These are phyloP conservation scores for Euphonia xanthogaster DNA, from an alignment of 2,797 vertebrate species.

Conservation along the genomic window DNA sequence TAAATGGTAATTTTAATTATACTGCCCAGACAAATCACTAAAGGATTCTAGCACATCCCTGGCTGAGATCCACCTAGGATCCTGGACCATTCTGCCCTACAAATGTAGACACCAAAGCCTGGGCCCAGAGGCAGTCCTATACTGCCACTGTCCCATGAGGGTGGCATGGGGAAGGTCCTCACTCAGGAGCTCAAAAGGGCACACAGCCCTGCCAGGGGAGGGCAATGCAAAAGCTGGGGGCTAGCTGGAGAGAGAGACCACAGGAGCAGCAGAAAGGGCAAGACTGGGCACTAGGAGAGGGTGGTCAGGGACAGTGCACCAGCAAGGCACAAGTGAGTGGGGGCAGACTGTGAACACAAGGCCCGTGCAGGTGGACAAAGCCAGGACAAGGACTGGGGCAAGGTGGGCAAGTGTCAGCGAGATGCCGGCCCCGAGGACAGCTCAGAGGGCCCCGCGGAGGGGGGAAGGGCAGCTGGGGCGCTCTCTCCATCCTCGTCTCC, in stretches of 20 bases:
- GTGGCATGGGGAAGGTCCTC: not conserved
- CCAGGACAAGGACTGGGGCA: not conserved
- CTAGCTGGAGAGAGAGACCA: not conserved
- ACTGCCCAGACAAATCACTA: not conserved
- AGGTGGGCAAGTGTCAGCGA: accelerated
- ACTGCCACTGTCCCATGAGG: accelerated
- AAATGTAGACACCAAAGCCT: not conserved
- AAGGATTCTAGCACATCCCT: not conserved
- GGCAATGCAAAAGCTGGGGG: accelerated
- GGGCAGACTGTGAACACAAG: not conserved
- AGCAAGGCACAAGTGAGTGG: accelerated
- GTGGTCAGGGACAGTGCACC: not conserved
- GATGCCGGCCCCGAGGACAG: not conserved
- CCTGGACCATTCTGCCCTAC: not conserved
- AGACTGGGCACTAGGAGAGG: not conserved
- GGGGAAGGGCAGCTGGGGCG: not conserved
- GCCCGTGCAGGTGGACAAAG: not conserved
- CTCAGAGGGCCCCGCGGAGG: not conserved
- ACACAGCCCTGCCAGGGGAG: not conserved
- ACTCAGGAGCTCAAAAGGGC: not conserved
- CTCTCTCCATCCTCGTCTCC: not conserved
- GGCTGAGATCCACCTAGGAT: not conserved
- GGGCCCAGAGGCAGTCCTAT: not conserved
- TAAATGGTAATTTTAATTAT: not conserved
- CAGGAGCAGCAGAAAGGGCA: not conserved